Evolutionary conservation across 2,113 vertebrate genomes (phyloP).

Genomic region (Lagopus muta): DNA sequence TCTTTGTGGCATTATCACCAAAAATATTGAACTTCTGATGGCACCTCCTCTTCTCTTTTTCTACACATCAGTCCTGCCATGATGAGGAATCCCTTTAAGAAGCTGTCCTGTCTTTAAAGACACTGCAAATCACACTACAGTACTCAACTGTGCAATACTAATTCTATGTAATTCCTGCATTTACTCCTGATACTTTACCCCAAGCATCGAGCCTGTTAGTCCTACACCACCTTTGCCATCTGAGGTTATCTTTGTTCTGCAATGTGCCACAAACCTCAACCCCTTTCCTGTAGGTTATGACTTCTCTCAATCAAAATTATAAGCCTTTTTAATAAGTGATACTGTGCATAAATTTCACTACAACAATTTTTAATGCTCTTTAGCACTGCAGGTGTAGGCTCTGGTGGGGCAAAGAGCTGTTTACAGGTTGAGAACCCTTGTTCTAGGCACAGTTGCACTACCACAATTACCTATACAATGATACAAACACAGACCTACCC

Average conservation of each 20-base stretch:
- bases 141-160: not conserved
- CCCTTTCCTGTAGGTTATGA: not conserved
- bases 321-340: not conserved
- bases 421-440: constrained; percentile 65
- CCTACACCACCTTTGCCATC: not conserved
- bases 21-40: not conserved
- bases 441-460: not conserved
- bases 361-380: not conserved
- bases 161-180: not conserved
- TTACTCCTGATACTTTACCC: not conserved
- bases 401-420: not conserved
- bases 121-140: not conserved
- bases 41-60: not conserved
- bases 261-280: not conserved
- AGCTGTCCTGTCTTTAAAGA: not conserved
- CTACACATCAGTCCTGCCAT: not conserved
- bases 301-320: not conserved
- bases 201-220: not conserved
- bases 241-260: not conserved
- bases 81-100: not conserved
- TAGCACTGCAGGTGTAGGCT: not conserved
- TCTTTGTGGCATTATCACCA: not conserved
- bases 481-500: not conserved
- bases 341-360: not conserved
- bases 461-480: not conserved